phyloP scores from a whole-genome alignment of 2,113 vertebrate genomes.

The Nerophis ophidion region DNA sequence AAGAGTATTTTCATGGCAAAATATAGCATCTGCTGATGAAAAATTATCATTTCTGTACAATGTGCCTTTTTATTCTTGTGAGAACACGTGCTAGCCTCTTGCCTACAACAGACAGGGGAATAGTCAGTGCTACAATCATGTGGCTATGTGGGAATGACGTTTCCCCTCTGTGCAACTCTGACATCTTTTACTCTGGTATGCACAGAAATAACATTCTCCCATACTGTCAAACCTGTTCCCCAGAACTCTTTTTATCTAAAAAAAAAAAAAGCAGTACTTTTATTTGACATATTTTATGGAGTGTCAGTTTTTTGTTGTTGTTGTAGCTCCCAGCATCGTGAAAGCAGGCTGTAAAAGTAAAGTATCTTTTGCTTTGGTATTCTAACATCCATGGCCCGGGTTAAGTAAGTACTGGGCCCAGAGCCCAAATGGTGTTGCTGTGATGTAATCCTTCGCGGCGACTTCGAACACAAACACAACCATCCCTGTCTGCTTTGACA shows the following conservation, averaged over 20 bases:
- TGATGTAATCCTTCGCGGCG: constrained; percentile 56
- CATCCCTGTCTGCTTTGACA: constrained; percentile 32
- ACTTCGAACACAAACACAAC: constrained; percentile 53
- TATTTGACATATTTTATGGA: constrained; percentile 10
- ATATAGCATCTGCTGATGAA: neutral
- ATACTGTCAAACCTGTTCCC: constrained; percentile 34
- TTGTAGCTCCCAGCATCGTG: neutral
- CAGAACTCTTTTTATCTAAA: constrained; percentile 30
- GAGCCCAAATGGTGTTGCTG: constrained; percentile 38
- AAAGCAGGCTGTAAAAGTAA: constrained; percentile 5
- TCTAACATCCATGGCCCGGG: constrained; percentile 36
- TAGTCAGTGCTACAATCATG: neutral
- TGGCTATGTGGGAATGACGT: neutral
- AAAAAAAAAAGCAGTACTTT: constrained; percentile 9
- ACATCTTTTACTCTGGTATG: constrained; percentile 38
- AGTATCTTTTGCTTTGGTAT: constrained; percentile 16
- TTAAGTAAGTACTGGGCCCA: constrained; percentile 33
- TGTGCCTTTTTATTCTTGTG: neutral
- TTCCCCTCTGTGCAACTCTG: constrained; percentile 8
- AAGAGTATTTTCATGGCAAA: neutral
- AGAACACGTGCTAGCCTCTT: neutral
- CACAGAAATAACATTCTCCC: constrained; percentile 9
- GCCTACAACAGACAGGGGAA: neutral
- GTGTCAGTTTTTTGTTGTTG: neutral
- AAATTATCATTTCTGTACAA: neutral